These are phyloP conservation scores for Colius striatus DNA, from an alignment of 2,113 vertebrate species.

Conservation along the genomic window DNA sequence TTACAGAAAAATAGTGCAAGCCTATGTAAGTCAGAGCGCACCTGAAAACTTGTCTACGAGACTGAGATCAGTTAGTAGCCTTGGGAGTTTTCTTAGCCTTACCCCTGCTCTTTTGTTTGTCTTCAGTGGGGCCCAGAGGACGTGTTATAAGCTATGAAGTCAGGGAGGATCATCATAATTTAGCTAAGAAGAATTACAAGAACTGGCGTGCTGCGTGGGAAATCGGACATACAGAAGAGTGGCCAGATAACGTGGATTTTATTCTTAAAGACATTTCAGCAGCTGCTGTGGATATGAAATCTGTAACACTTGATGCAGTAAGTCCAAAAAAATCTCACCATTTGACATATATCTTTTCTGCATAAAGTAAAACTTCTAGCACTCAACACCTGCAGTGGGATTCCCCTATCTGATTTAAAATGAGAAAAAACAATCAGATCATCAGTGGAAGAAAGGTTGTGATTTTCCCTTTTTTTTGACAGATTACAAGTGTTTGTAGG, in stretches of 20 bases:
- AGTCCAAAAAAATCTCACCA: conserved; percentile 25
- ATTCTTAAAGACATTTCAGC: conserved; percentile 79
- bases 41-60: background rate
- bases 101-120: background rate
- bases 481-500: background rate
- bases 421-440: background rate
- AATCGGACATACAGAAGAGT: conserved; percentile 76
- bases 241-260: conserved; percentile 91
- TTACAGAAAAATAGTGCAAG: background rate
- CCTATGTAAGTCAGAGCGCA: background rate
- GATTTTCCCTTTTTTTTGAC: background rate
- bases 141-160: conserved; percentile 88
- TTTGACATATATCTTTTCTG: background rate
- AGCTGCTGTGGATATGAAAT: conserved; percentile 77
- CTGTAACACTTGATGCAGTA: conserved; percentile 83
- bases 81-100: background rate
- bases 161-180: conserved; percentile 83
- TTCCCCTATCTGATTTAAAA: background rate
- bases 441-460: background rate
- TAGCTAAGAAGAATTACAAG: conserved; percentile 84
- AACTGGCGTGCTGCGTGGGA: conserved; percentile 85
- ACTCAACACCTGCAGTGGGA: background rate
- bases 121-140: conserved; percentile 86
- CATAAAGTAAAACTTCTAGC: background rate
- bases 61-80: background rate